phyloP scores from a whole-genome alignment of 2,797 vertebrate genomes.

The Pseudochaenichthys georgianus region DNA sequence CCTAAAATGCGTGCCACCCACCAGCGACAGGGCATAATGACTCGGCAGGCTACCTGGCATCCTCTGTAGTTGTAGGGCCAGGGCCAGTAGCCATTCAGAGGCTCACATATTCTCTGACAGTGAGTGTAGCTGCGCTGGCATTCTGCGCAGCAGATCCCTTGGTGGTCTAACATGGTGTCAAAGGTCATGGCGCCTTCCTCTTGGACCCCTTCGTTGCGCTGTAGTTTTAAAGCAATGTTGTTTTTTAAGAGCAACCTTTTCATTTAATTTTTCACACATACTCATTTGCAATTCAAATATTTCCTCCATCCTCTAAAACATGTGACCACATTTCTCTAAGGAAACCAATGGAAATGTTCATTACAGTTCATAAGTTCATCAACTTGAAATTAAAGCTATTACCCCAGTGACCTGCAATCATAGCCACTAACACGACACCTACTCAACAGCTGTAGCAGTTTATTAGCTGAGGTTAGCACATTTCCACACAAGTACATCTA shows the following conservation, averaged over 20 bases:
- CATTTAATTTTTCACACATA: slow-evolving; percentile 25
- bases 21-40: slow-evolving; percentile 97
- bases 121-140: slow-evolving; percentile 93
- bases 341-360: slow-evolving; percentile 62
- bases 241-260: slow-evolving; percentile 45
- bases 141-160: slow-evolving; percentile 93
- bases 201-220: slow-evolving; percentile 85
- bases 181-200: slow-evolving; percentile 90
- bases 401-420: slow-evolving; percentile 65
- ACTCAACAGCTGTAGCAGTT: slow-evolving; percentile 31
- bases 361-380: slow-evolving; percentile 63
- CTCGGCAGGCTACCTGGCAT: slow-evolving; percentile 90
- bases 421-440: slow-evolving; percentile 50
- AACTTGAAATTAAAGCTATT: slow-evolving; percentile 60
- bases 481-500: slow-evolving; percentile 24
- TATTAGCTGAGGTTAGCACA: slow-evolving; percentile 34
- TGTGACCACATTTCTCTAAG: slow-evolving; percentile 43
- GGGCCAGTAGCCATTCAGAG: slow-evolving; percentile 89
- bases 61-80: slow-evolving; percentile 95
- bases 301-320: slow-evolving; percentile 39
- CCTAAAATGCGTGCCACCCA: slow-evolving; percentile 95
- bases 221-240: slow-evolving; percentile 59
- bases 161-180: slow-evolving; percentile 95
- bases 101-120: slow-evolving; percentile 93
- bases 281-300: slow-evolving; percentile 71